These are phyloP conservation scores for Parasteatoda tepidariorum DNA, from an alignment of 1,140 invertebrate species.

Conservation along the genomic window DNA sequence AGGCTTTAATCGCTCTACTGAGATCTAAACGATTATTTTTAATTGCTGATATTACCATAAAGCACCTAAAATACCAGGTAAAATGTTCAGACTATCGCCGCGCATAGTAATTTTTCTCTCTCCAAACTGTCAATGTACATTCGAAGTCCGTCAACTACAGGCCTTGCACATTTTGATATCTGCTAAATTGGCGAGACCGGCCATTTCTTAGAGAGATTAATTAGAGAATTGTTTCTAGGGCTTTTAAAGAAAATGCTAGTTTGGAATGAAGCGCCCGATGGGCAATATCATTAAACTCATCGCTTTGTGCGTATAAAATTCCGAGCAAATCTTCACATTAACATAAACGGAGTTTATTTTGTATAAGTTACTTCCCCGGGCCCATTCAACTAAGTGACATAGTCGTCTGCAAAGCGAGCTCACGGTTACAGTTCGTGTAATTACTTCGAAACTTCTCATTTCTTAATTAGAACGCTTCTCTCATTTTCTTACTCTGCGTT, in stretches of 20 bases:
- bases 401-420: background rate
- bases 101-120: background rate
- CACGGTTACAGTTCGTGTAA: background rate
- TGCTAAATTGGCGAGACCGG: constrained; percentile 5
- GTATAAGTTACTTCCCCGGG: constrained; percentile 13
- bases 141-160: constrained; percentile 17
- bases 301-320: constrained; percentile 36
- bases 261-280: background rate
- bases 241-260: constrained; percentile 26
- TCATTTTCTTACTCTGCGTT: constrained; percentile 15
- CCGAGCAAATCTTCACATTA: constrained; percentile 46
- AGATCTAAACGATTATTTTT: background rate
- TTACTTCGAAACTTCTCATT: constrained; percentile 17
- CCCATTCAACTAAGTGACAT: background rate
- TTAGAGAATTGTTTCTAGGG: constrained; percentile 37
- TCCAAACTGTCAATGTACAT: constrained; percentile 22
- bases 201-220: constrained; percentile 25
- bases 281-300: constrained; percentile 43
- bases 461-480: constrained; percentile 30
- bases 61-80: constrained; percentile 14
- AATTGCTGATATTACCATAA: background rate
- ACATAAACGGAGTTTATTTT: constrained; percentile 44
- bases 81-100: background rate
- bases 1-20: background rate
- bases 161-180: constrained; percentile 37